phyloP scores from a whole-genome alignment of 37 sponge, comb jelly and placozoan genomes.

The Halichondria panicea region DNA sequence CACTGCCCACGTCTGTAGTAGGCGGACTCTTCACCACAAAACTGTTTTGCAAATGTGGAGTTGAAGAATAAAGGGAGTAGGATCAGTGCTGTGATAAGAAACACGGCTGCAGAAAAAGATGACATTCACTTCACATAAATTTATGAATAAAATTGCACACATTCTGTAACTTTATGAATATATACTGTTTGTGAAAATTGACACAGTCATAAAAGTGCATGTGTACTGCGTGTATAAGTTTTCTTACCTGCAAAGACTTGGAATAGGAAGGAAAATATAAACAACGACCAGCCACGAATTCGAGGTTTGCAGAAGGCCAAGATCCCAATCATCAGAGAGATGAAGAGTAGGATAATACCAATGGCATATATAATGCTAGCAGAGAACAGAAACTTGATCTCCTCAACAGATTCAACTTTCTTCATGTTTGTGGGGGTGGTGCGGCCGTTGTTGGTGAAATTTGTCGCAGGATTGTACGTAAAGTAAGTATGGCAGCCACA shows the following conservation, averaged over 20 bases:
- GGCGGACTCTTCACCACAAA: conserved; percentile 48
- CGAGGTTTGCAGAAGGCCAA: conserved; percentile 66
- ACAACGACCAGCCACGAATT: conserved; percentile 34
- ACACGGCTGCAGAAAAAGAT: conserved; percentile 25
- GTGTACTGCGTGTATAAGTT: no score
- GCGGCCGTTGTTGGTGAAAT: not conserved
- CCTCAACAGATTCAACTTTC: not conserved
- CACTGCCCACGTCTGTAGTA: conserved; percentile 64
- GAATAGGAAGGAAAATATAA: conserved; percentile 48
- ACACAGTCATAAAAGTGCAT: no score
- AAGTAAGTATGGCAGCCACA: conserved; percentile 19
- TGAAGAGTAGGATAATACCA: conserved; percentile 47
- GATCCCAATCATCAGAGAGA: conserved; percentile 57
- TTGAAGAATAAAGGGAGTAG: conserved; percentile 65
- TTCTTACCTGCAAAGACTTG: conserved; percentile 58
- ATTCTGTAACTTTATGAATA: not conserved
- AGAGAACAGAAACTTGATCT: conserved; percentile 48
- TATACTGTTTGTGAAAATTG: not conserved
- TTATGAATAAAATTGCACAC: not conserved
- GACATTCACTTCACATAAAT: not conserved
- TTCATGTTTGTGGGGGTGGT: not conserved
- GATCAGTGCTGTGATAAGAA: conserved; percentile 37
- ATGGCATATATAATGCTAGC: conserved; percentile 53
- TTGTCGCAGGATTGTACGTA: conserved; percentile 1
- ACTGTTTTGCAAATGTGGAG: conserved; percentile 51